Evolutionary conservation across 2,113 vertebrate species (phyloP).

Genomic region (Hirundichthys speculiger): DNA sequence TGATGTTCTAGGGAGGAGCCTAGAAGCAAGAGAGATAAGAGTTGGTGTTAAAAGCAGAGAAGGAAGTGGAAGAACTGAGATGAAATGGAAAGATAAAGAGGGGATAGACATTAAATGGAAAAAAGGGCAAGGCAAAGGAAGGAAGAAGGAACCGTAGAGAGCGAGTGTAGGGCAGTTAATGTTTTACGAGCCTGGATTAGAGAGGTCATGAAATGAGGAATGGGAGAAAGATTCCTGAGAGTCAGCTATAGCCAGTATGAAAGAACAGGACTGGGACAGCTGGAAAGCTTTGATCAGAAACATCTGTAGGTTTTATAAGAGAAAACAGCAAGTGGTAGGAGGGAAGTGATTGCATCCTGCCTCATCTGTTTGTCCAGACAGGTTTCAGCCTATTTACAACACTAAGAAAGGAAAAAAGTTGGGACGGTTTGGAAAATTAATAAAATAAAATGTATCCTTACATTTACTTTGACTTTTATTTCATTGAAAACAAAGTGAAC

Average conservation of each 20-base stretch:
- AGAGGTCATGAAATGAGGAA: constrained; percentile 71
- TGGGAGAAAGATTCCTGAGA: constrained; percentile 65
- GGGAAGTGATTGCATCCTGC: constrained; percentile 22
- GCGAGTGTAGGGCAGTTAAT: constrained; percentile 68
- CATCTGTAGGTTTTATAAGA: constrained; percentile 52
- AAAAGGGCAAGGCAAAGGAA: constrained; percentile 42
- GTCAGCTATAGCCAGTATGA: constrained; percentile 42
- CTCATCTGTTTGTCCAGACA: constrained; percentile 24
- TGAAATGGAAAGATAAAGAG: constrained; percentile 30
- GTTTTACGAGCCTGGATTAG: constrained; percentile 77
- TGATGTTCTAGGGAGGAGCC: constrained; percentile 42
- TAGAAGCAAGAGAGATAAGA: constrained; percentile 41
- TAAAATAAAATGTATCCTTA: too few species aligned
- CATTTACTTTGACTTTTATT: too few species aligned
- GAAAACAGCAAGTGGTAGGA: constrained; percentile 18
- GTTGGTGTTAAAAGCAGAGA: constrained; percentile 15
- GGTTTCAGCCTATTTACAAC: constrained; percentile 22
- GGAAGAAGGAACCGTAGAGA: constrained; percentile 54
- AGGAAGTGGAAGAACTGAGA: constrained; percentile 23
- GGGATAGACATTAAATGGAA: constrained; percentile 12
- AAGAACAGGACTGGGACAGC: constrained; percentile 54
- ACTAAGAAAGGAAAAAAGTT: background rate
- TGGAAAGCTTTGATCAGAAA: constrained; percentile 71
- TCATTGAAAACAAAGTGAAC: too few species aligned
- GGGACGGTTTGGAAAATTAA: too few species aligned